Evolutionary conservation across 2,888 invertebrate species (phyloP).

Genomic region (Scelioninae gen. 2): DNA sequence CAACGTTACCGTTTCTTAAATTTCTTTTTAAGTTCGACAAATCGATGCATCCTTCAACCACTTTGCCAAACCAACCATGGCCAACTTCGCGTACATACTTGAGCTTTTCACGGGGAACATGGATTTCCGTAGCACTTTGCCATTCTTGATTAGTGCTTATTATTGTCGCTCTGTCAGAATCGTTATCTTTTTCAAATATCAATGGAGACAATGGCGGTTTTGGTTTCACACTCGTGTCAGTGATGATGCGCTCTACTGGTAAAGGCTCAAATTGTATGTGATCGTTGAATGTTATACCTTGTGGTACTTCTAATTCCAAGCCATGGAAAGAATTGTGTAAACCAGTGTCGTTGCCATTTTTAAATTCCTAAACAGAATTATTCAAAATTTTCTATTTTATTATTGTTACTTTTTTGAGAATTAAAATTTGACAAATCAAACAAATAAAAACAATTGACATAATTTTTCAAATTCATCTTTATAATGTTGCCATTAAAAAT

Average conservation of each 20-base stretch:
- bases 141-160: conserved; percentile 69
- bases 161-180: conserved; percentile 62
- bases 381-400: too few species aligned
- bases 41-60: conserved; percentile 85
- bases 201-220: conserved; percentile 69
- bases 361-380: conserved; percentile 70
- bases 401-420: too few species aligned
- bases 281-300: conserved; percentile 63
- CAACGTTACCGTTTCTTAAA: conserved; percentile 67
- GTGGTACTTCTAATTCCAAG: conserved; percentile 71
- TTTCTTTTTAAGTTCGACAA: conserved; percentile 60
- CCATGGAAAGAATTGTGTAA: conserved; percentile 67
- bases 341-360: conserved; percentile 69
- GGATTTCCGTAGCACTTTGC: conserved; percentile 68
- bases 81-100: conserved; percentile 90
- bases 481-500: not conserved
- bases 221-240: conserved; percentile 62
- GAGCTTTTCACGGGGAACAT: conserved; percentile 83
- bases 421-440: too few species aligned
- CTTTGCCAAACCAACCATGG: conserved; percentile 92
- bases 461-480: too few species aligned
- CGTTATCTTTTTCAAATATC: conserved; percentile 64
- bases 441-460: too few species aligned
- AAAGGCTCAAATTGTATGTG: conserved; percentile 72
- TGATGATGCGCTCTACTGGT: conserved; percentile 68